A percentile compares a stretch with the other conserved stretches of the same genome.
Conservation (phyloP, 1,140 invertebrate species). For the Sycobia sp. region DNA sequence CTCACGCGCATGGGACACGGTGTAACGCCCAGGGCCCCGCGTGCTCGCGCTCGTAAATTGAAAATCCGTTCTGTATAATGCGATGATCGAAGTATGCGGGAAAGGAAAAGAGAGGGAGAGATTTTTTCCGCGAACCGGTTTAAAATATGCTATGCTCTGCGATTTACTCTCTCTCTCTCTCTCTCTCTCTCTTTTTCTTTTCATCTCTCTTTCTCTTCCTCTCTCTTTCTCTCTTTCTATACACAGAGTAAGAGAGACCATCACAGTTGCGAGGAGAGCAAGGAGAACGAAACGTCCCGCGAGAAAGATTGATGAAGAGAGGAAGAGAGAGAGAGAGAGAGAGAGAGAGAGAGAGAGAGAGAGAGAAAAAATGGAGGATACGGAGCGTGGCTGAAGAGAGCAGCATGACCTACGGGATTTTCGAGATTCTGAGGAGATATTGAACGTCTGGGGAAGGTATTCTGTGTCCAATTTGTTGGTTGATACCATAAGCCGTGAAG, state of each 20-base stretch:
- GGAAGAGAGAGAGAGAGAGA: not conserved
- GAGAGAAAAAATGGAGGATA: too few species aligned
- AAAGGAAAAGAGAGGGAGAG: not conserved
- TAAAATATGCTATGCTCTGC: constrained; percentile 7
- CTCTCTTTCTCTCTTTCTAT: too few species aligned
- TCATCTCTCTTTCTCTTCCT: too few species aligned
- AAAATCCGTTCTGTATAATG: constrained; percentile 40
- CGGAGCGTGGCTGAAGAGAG: too few species aligned
- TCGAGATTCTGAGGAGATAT: constrained; percentile 11
- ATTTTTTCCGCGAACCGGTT: constrained; percentile 29
- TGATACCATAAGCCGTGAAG: too few species aligned
- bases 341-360: too few species aligned
- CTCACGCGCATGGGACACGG: constrained; percentile 30
- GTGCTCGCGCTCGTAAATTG: constrained; percentile 35
- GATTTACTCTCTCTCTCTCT: not conserved
- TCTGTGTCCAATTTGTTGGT: too few species aligned
- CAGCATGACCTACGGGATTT: constrained; percentile 31
- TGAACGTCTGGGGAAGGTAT: too few species aligned
- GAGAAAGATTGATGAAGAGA: not conserved
- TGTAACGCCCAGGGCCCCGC: constrained; percentile 20
- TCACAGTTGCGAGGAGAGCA: too few species aligned
- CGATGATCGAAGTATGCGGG: constrained; percentile 30
- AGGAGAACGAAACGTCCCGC: not conserved
- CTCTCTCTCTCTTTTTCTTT: too few species aligned
- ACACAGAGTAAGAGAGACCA: too few species aligned